Base-by-base conservation (phyloP, 2,797 vertebrate species). In the Percopsis omiscomaycus region DNA sequence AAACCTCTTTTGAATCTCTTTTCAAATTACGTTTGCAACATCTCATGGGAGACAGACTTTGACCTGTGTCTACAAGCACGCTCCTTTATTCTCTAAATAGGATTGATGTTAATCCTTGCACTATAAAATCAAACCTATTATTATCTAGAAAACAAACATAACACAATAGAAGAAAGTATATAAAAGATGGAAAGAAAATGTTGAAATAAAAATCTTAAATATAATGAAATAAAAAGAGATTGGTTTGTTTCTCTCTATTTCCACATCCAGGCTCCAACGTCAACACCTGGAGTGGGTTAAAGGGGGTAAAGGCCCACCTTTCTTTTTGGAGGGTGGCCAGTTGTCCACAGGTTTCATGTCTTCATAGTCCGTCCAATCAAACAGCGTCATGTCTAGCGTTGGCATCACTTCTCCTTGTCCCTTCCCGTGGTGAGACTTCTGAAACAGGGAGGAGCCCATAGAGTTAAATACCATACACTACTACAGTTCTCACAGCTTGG, bases 341-440 rank as follows among this genome's bases (percentile, higher is more conserved):
- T 86, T 84, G 45, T 98, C 94, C 63, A 75, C 90, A 3, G 94
- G 96, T 79, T 94, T 98, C 90, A 99, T 93, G 80, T 99, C 97
- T 74, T 99, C 97, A 1, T 99, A 99, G 85, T 99, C 97, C 0
- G 97, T 98, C 96, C 96, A 99, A 74, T 99, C 97, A 67, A 99
- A 99, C 53, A 99, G 92, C 0, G 94, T 80, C 97, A 99, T 99
- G 80, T 99, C 96, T 75, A 99, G 71, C 0, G 97, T 99, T 50
- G 97, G 97, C 93, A 96, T 92, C 79, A 99, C 96, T 14, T 98
- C 97, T 5, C 94, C 94, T 2, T 93, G 94, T 14, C 89, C 87
- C 82, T 92, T 92, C 64, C 86, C 85, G 37, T 78, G 88, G 3
- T 71, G 83, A 22, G 86, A 76, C 63, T 74, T 91, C 92, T 93